These are phyloP conservation scores for Ernsta delagoae DNA, from an alignment of 2,888 invertebrate species.

Conservation along the genomic window DNA sequence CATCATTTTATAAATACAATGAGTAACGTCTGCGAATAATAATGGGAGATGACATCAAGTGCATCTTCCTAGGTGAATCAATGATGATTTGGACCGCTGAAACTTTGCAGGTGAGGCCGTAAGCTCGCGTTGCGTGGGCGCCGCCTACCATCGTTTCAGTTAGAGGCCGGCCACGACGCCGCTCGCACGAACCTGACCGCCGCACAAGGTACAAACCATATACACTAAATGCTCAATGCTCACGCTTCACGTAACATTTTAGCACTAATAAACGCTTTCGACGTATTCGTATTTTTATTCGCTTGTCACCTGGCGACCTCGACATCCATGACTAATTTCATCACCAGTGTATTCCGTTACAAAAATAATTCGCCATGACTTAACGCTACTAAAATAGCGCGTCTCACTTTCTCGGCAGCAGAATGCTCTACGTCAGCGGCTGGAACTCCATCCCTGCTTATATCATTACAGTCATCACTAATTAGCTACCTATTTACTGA, in stretches of 20 bases:
- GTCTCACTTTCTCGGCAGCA: constrained; percentile 52
- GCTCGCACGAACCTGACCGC: constrained; percentile 82
- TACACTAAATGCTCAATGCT: constrained; percentile 46
- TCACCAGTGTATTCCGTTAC: constrained; percentile 68
- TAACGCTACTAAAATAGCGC: constrained; percentile 75
- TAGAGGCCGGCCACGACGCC: constrained; percentile 78
- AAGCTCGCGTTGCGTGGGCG: constrained; percentile 59
- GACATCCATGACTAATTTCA: constrained; percentile 74
- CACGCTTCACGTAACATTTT: constrained; percentile 69
- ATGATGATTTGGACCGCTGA: constrained; percentile 52
- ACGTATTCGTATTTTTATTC: constrained; percentile 55
- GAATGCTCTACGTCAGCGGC: constrained; percentile 45
- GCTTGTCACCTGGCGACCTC: constrained; percentile 71
- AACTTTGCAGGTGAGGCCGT: constrained; percentile 73
- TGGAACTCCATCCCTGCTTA: constrained; percentile 21
- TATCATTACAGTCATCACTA: constrained; percentile 23
- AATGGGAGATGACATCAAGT: constrained; percentile 34
- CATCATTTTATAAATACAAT: background rate
- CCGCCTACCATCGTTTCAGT: constrained; percentile 62
- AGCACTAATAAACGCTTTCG: constrained; percentile 78
- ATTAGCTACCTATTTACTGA: constrained; percentile 13
- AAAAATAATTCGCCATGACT: constrained; percentile 77
- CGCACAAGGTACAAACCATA: constrained; percentile 76
- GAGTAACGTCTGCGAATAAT: background rate
- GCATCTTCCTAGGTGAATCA: constrained; percentile 37